phyloP scores from a whole-genome alignment of 1,140 invertebrate genomes.

The Anastrepha obliqua region DNA sequence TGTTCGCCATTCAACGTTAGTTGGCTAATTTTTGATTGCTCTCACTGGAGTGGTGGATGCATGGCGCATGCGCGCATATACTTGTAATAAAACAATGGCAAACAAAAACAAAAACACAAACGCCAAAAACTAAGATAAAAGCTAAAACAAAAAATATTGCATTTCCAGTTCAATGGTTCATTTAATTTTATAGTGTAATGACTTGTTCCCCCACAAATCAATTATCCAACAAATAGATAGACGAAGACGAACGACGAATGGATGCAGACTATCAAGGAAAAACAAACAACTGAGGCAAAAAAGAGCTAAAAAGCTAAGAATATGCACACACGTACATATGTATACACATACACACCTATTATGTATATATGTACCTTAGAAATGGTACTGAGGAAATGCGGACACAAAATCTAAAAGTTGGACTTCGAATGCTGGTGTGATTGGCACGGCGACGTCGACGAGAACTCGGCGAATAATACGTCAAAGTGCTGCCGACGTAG shows the following conservation, averaged over 20 bases:
- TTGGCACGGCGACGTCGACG: conserved; percentile 64
- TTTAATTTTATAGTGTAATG: conserved; percentile 57
- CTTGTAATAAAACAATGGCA: neutral
- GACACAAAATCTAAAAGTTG: conserved; percentile 64
- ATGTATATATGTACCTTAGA: conserved; percentile 18
- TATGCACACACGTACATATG: neutral
- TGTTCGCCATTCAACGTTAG: conserved; percentile 26
- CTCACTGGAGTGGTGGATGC: conserved; percentile 18
- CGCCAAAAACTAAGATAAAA: neutral
- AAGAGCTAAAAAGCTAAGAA: neutral
- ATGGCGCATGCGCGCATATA: neutral
- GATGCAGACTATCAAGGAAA: neutral
- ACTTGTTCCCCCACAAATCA: conserved; percentile 58
- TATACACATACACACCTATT: conserved; percentile 5
- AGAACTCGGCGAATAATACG: conserved; percentile 13
- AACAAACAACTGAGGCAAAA: neutral
- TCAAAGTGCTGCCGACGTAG: neutral
- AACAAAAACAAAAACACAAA: conserved; percentile 1
- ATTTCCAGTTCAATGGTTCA: conserved; percentile 54
- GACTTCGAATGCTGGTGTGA: conserved; percentile 73
- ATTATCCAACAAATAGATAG: conserved; percentile 53
- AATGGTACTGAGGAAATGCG: neutral
- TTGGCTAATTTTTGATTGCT: conserved; percentile 53
- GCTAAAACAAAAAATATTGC: conserved; percentile 7
- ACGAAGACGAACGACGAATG: conserved; percentile 41